A percentile compares a stretch with the other conserved stretches of the same genome.
phyloP scores from a whole-genome alignment of 2,113 vertebrate species.

The Opisthocomus hoazin region DNA sequence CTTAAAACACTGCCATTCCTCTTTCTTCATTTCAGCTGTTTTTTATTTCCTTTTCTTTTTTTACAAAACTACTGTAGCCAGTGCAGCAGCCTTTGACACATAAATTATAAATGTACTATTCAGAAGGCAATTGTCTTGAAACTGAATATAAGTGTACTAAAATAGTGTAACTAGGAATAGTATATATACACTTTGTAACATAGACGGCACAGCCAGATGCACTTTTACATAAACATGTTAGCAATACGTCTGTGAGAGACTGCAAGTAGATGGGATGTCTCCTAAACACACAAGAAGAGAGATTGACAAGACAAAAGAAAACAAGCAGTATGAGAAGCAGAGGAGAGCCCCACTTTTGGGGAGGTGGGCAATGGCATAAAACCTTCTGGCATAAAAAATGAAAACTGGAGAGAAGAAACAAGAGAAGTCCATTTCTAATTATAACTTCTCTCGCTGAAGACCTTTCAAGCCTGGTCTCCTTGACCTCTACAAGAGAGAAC shows the following conservation, averaged over 20 bases:
- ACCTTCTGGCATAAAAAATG: not conserved
- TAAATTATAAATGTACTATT: not conserved
- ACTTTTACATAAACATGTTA: not conserved
- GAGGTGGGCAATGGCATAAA: not conserved
- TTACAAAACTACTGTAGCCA: not conserved
- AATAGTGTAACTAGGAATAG: not conserved
- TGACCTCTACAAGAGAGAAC: not conserved
- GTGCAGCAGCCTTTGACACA: not conserved
- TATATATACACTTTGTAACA: not conserved
- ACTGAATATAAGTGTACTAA: not conserved
- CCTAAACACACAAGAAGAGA: not conserved
- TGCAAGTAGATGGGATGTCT: not conserved
- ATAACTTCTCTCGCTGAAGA: not conserved
- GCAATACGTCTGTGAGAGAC: not conserved
- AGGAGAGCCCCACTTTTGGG: not conserved
- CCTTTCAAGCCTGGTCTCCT: not conserved
- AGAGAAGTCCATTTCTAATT: not conserved
- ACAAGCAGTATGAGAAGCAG: not conserved
- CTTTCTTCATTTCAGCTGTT: not conserved
- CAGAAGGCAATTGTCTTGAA: not conserved
- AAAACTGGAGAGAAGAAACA: not conserved
- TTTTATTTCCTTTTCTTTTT: not conserved
- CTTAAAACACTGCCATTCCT: not conserved
- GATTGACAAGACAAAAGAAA: not conserved
- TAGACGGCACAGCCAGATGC: not conserved